A percentile compares a stretch with the other conserved stretches of the same genome.
Conservation (phyloP, 2,888 invertebrate genomes). For the Geotrupes spiniger region DNA sequence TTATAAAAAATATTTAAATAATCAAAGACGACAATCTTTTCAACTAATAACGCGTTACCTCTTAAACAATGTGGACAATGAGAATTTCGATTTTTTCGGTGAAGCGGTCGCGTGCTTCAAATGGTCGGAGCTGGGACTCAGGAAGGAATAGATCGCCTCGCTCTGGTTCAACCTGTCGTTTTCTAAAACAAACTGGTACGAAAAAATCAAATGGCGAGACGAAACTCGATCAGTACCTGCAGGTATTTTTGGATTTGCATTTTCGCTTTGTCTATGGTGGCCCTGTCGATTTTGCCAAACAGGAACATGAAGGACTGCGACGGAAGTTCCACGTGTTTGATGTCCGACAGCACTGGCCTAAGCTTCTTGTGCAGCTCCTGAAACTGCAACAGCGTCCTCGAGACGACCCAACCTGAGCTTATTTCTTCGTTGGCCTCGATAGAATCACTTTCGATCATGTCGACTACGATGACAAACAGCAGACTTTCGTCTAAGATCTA, state of each 20-base stretch:
- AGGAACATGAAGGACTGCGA: conserved; percentile 77
- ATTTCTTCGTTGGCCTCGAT: conserved; percentile 54
- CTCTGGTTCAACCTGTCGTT: conserved; percentile 85
- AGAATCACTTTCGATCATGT: conserved; percentile 66
- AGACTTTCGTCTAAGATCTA: conserved; percentile 52
- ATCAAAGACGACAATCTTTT: no score
- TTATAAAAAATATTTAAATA: background rate
- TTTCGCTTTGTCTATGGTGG: conserved; percentile 79
- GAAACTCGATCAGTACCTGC: conserved; percentile 56
- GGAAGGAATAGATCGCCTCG: conserved; percentile 85
- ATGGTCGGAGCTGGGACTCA: conserved; percentile 90
- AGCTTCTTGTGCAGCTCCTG: conserved; percentile 81
- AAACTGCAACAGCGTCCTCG: conserved; percentile 61
- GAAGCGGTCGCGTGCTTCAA: conserved; percentile 74
- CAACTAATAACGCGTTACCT: no score
- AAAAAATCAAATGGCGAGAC: conserved; percentile 9
- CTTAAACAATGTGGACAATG: conserved; percentile 81
- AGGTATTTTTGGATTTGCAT: conserved; percentile 81
- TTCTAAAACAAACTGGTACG: conserved; percentile 74
- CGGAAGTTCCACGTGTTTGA: conserved; percentile 80
- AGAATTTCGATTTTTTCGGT: conserved; percentile 84
- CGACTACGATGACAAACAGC: conserved; percentile 77
- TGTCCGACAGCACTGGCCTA: conserved; percentile 74
- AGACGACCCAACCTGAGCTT: conserved; percentile 67
- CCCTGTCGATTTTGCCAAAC: conserved; percentile 79